These are phyloP conservation scores for Phataginus tetradactyla DNA, from an alignment of 2,797 vertebrate species.

Conservation along the genomic window DNA sequence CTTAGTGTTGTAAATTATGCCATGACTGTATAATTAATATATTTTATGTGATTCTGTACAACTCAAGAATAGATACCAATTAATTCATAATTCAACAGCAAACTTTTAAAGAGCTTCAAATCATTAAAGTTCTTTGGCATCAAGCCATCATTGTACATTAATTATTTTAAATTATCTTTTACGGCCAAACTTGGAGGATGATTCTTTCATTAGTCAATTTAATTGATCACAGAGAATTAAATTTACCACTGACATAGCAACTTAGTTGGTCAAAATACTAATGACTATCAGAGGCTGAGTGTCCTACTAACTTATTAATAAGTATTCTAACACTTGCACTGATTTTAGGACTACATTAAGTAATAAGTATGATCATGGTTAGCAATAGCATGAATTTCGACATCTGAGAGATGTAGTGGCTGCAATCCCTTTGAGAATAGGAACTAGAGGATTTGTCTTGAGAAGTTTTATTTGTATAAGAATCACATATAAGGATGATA, in stretches of 20 bases:
- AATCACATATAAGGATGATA: not conserved
- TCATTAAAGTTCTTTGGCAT: constrained; percentile 63
- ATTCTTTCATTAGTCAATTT: constrained; percentile 76
- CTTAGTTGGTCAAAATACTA: constrained; percentile 75
- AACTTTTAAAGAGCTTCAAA: constrained; percentile 46
- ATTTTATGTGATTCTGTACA: constrained; percentile 10
- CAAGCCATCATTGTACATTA: constrained; percentile 64
- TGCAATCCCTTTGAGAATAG: not conserved
- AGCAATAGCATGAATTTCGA: not conserved
- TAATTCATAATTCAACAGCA: constrained; percentile 62
- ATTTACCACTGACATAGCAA: constrained; percentile 68
- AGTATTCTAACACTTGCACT: not conserved
- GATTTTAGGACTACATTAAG: constrained; percentile 41
- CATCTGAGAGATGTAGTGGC: not conserved
- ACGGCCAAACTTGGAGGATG: constrained; percentile 52
- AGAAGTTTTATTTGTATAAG: not conserved
- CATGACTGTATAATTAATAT: not conserved
- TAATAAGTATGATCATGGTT: not conserved
- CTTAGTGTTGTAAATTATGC: constrained; percentile 10
- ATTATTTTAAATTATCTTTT: constrained; percentile 80
- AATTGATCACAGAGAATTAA: constrained; percentile 76
- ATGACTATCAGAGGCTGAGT: constrained; percentile 35
- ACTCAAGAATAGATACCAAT: constrained; percentile 2
- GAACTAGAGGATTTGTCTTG: not conserved
- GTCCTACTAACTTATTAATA: constrained; percentile 59